Percentiles rank a stretch among this genome's conserved stretches.
Conservation (phyloP, 2,113 vertebrate genomes). For the Nothobranchius kuhntae region DNA sequence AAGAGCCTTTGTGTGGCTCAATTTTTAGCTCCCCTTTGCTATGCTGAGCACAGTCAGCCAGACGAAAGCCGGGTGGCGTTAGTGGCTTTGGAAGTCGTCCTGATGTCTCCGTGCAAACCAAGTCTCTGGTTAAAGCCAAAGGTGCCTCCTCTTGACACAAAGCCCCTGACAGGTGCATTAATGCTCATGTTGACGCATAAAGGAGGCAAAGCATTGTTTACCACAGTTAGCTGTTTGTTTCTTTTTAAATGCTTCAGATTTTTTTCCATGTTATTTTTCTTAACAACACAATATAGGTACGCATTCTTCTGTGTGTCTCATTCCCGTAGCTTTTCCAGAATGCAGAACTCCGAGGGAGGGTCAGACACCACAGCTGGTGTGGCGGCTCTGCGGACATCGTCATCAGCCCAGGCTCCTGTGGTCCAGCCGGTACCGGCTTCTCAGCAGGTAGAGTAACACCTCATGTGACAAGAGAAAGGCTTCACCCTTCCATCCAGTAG, state of each 20-base stretch:
- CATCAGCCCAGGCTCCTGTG: slow-evolving; percentile 86
- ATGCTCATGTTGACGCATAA: slow-evolving; percentile 23
- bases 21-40: slow-evolving; percentile 68
- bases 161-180: slow-evolving; percentile 21
- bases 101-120: slow-evolving; percentile 22
- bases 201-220: slow-evolving; percentile 18
- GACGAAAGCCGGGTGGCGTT: slow-evolving; percentile 40
- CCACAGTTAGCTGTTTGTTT: slow-evolving; percentile 14
- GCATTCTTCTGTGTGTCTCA: too few species aligned
- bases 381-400: slow-evolving; percentile 82
- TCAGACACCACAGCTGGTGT: slow-evolving; percentile 87
- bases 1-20: slow-evolving; percentile 58
- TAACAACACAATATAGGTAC: too few species aligned
- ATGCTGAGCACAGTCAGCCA: slow-evolving; percentile 67
- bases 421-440: slow-evolving; percentile 92
- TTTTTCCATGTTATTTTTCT: background rate
- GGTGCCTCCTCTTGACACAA: slow-evolving; percentile 55
- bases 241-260: slow-evolving; percentile 10
- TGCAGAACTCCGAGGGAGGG: slow-evolving; percentile 92
- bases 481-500: slow-evolving; percentile 1
- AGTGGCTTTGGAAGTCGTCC: slow-evolving; percentile 35
- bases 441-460: slow-evolving; percentile 85
- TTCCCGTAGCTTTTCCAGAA: slow-evolving; percentile 70
- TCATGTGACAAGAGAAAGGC: slow-evolving; percentile 1
- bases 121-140: slow-evolving; percentile 49